Conservation (phyloP, 2,113 vertebrate genomes). For the Cromileptes altivelis region DNA sequence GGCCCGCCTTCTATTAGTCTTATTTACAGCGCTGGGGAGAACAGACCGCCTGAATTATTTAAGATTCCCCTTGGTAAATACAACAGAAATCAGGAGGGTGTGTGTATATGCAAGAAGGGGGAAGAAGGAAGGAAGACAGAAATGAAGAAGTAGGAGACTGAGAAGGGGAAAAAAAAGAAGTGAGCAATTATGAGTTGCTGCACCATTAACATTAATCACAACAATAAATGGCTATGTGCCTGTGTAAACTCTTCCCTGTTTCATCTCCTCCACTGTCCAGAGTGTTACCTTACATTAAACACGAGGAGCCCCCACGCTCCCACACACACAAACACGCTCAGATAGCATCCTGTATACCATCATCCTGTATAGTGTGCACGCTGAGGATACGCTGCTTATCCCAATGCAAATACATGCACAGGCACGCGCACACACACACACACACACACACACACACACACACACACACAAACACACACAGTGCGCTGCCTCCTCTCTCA, state of each 20-base stretch:
- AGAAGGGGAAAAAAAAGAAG: not conserved
- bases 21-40: constrained; percentile 80
- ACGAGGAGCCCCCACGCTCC: constrained; percentile 6
- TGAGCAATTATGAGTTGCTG: constrained; percentile 57
- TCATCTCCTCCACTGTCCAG: constrained; percentile 37
- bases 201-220: constrained; percentile 69
- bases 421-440: not conserved
- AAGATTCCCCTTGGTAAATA: constrained; percentile 74
- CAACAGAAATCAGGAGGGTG: constrained; percentile 55
- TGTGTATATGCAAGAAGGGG: not conserved
- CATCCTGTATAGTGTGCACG: constrained; percentile 27
- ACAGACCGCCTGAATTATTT: constrained; percentile 77
- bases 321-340: constrained; percentile 17
- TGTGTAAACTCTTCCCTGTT: constrained; percentile 53
- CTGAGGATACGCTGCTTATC: constrained; percentile 53
- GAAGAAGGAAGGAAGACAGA: constrained; percentile 24
- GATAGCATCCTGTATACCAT: constrained; percentile 46
- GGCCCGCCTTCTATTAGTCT: constrained; percentile 73
- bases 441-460: constrained; percentile 38
- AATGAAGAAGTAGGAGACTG: constrained; percentile 29
- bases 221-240: constrained; percentile 52
- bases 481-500: constrained; percentile 66
- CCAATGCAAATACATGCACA: constrained; percentile 75
- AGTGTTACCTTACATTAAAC: constrained; percentile 49
- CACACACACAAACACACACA: constrained; percentile 71